Evolutionary conservation across 2,113 vertebrate genomes (phyloP), one percentile per base, ranked within the genome.

Genomic region (Semnornis frantzii): DNA sequence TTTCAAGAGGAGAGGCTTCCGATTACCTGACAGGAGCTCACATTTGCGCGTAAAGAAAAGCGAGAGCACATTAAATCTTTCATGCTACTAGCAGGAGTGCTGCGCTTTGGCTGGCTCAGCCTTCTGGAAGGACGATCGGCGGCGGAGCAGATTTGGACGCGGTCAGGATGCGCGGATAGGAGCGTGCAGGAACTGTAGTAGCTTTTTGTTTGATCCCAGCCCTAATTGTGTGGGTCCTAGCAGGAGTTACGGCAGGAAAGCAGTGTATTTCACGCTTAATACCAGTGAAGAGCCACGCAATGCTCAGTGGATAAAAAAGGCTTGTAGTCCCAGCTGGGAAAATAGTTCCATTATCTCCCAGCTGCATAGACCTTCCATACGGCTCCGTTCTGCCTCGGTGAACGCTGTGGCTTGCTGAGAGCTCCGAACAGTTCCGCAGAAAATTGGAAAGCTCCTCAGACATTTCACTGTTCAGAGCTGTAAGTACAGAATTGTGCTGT

Each of bases 361-460:
- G 97, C 96, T 97, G 97, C 97, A 96, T 69, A 97, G 96, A 97
- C 96, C 96, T 97, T 97, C 95, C 97, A 82, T 89, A 97, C 95
- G 91, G 96, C 96, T 97, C 89, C 91, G 97, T 98, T 98, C 97
- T 97, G 98, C 98, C 98, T 98, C 96, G 96, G 96, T 98, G 98
- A 97, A 94, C 96, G 70, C 96, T 92, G 97, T 97, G 97, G 95
- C 97, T 98, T 62, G 90, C 97, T 81, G 96, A 92, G 94, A 95
- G 96, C 94, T 82, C 57, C 94, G 69, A 84, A 95, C 83, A 89
- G 96, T 97, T 96, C 97, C 93, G 97, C 97, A 96, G 97, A 44
- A 95, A 85, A 87, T 21, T 82, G 92, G 66, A 59, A 74, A 83
- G 95, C 95, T 55, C 95, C 96, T 37, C 94, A 97, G 97, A 85